phyloP scores from a whole-genome alignment of 2,888 invertebrate genomes.

The Eudemis profundana region DNA sequence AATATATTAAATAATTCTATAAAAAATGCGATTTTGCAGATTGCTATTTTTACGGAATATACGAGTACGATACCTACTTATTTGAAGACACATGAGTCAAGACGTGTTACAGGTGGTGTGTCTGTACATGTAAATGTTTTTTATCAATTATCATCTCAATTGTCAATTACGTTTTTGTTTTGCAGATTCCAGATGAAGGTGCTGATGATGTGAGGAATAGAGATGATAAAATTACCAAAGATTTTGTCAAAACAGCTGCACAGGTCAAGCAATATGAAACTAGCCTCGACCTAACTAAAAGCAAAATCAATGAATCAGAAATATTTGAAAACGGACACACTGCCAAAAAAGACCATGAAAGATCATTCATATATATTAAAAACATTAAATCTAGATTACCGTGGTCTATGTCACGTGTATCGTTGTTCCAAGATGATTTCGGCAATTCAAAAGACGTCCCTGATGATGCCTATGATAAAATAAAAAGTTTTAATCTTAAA shows the following conservation, averaged over 20 bases:
- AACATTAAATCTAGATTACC: slow-evolving; percentile 61
- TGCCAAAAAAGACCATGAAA: slow-evolving; percentile 53
- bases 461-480: not conserved
- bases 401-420: slow-evolving; percentile 38
- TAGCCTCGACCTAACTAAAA: slow-evolving; percentile 44
- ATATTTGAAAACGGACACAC: slow-evolving; percentile 57
- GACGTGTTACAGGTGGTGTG: too few relatives aligned
- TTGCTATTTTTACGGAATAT: too few relatives aligned
- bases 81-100: too few relatives aligned
- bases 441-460: not conserved
- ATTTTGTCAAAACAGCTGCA: not conserved
- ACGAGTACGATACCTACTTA: too few relatives aligned
- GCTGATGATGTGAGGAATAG: not conserved
- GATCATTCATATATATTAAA: slow-evolving; percentile 66
- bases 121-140: too few relatives aligned
- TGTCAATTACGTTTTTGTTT: not conserved
- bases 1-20: too few relatives aligned
- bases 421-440: slow-evolving; percentile 2
- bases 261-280: slow-evolving; percentile 26
- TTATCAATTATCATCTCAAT: too few relatives aligned
- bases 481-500: not conserved
- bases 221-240: not conserved
- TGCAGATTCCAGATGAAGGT: slow-evolving; percentile 10
- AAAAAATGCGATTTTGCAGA: too few relatives aligned
- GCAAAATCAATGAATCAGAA: slow-evolving; percentile 53